Evolutionary conservation across 2,113 vertebrate genomes (phyloP), one percentile per base, ranked within the genome.

Genomic region (Axis porcinus): DNA sequence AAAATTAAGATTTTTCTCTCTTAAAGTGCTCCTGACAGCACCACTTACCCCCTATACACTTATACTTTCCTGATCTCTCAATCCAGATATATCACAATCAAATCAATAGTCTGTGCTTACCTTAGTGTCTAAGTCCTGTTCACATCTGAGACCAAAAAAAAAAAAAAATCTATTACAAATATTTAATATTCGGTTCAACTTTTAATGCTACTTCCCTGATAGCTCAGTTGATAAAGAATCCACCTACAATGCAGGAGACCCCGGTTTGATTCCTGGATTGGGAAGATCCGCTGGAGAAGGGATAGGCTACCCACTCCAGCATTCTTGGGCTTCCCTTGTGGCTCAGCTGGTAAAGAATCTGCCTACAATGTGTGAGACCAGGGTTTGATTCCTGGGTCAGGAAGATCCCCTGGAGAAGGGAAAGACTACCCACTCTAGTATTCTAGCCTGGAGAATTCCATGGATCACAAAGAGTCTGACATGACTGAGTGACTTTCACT

Each of bases 191-290:
- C 23, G 7, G 5, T 36, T 33, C 78, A 57, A 55, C 7, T 83
- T 43, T 82, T 78, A 21, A 52, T 87, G 67, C 23, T 70, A 70
- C 19, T 40, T 70, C 67, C n/a, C 67, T 70, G 67, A 40, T 70
- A 70, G 67, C 67, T 70, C n/a, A 70, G 67, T 70, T 23, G 67
- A 10, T 70, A 40, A 40, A 40, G n/a, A 23, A 70, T 70, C 67
- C 0, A 1, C n/a, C n/a, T 70, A 70, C n/a, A 70, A 40, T 6
- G 19, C n/a, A 70, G 67, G n/a, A 70, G n/a, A 70, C n/a, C n/a
- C 67, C 1, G 21, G 67, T 40, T 70, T 1, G 1, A 40, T 70
- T 70, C 67, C n/a, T 40, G n/a, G n/a, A 2, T 70, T 0, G 0
- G 67, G 19, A 70, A 40, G 67, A 23, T 70, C 67, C 10, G 1